Evolutionary conservation across 1,140 invertebrate species (phyloP).

Genomic region (Phenacoccus solenopsis): DNA sequence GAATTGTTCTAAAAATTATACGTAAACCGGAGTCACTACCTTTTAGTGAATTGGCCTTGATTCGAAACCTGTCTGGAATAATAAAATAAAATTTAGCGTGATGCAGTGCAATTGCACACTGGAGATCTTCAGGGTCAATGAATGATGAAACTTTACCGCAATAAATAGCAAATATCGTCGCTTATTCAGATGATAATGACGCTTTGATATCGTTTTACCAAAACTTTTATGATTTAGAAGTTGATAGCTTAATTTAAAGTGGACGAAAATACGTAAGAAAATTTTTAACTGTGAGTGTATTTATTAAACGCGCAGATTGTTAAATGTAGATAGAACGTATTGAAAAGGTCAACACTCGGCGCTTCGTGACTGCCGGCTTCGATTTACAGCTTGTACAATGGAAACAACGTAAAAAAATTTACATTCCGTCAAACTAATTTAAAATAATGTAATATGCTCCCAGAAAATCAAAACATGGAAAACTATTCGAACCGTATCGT

Average conservation of each 20-base stretch:
- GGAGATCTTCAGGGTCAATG: background rate
- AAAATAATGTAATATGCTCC: background rate
- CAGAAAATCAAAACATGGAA: background rate
- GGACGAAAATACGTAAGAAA: too few species aligned
- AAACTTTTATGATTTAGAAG: too few species aligned
- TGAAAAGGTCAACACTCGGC: background rate
- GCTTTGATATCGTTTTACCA: too few species aligned
- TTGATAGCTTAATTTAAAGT: too few species aligned
- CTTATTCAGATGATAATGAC: too few species aligned
- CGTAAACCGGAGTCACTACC: background rate
- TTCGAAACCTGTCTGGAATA: background rate
- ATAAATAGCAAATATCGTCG: too few species aligned
- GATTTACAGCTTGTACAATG: background rate
- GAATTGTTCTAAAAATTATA: background rate
- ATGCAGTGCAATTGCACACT: background rate
- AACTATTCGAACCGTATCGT: background rate
- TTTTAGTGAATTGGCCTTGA: conserved; percentile 1
- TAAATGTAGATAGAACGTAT: background rate
- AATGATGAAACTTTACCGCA: background rate
- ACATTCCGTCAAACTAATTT: too few species aligned
- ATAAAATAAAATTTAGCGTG: background rate
- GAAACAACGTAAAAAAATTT: background rate
- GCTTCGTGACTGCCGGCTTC: background rate
- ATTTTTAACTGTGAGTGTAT: too few species aligned
- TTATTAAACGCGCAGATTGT: too few species aligned